These are phyloP conservation scores for Lithophane semibrunnea DNA, from an alignment of 2,888 invertebrate genomes.

Conservation along the genomic window DNA sequence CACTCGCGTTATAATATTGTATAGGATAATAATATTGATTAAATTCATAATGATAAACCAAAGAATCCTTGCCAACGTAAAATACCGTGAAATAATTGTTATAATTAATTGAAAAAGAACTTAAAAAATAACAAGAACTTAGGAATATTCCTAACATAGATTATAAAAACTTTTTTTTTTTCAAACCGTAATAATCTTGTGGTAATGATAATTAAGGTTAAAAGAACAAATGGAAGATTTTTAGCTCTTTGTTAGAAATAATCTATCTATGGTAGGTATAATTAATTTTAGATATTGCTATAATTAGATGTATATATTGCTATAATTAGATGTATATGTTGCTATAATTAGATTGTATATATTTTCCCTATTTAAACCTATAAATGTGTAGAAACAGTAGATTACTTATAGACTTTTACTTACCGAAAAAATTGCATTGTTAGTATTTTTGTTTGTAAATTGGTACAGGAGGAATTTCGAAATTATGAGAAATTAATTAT, in stretches of 20 bases:
- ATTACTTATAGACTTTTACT: too few relatives aligned
- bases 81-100: conserved; percentile 16
- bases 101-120: background rate
- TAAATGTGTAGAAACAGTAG: background rate
- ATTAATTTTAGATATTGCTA: background rate
- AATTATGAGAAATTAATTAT: background rate
- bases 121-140: background rate
- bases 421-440: background rate
- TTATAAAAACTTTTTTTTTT: background rate
- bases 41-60: background rate
- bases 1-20: background rate
- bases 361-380: background rate
- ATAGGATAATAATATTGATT: background rate
- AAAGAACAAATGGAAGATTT: background rate
- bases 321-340: background rate
- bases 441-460: background rate
- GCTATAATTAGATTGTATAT: background rate
- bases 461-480: too few relatives aligned
- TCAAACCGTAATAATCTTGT: background rate
- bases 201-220: background rate
- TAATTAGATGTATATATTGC: background rate
- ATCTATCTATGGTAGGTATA: background rate
- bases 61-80: conserved; percentile 12
- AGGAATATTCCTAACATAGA: conserved; percentile 14
- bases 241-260: background rate